Evolutionary conservation across 2,888 invertebrate genomes (phyloP).

Genomic region (Sphaerophoria taeniata): DNA sequence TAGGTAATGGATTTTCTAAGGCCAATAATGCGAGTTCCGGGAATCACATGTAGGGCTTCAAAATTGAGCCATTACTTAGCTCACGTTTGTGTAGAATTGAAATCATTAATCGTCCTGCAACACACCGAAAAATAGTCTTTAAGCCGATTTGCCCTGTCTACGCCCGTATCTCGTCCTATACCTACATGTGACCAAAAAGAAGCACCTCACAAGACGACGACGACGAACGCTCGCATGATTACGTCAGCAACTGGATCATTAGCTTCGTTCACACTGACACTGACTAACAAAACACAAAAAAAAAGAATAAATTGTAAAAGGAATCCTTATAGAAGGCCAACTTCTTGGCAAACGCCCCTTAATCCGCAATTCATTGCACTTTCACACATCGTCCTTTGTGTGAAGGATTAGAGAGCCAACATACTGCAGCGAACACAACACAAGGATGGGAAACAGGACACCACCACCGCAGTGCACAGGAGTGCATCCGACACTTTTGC

Average conservation of each 20-base stretch:
- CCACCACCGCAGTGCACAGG: slow-evolving; percentile 3
- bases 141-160: slow-evolving; percentile 71
- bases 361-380: slow-evolving; percentile 77
- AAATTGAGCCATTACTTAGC: slow-evolving; percentile 65
- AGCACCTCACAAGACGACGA: slow-evolving; percentile 63
- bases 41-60: slow-evolving; percentile 63
- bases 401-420: slow-evolving; percentile 60
- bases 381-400: slow-evolving; percentile 76
- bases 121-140: slow-evolving; percentile 49
- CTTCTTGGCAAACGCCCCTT: slow-evolving; percentile 73
- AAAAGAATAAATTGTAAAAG: slow-evolving; percentile 47
- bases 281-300: slow-evolving; percentile 31
- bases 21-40: slow-evolving; percentile 28
- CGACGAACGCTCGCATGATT: slow-evolving; percentile 54
- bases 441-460: slow-evolving; percentile 59
- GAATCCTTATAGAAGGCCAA: slow-evolving; percentile 66
- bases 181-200: slow-evolving; percentile 3
- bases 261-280: slow-evolving; percentile 38
- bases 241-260: slow-evolving; percentile 71
- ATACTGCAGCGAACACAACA: not conserved
- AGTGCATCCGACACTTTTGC: slow-evolving; percentile 70
- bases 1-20: slow-evolving; percentile 43
- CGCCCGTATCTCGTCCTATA: slow-evolving; percentile 41
- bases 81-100: slow-evolving; percentile 30
- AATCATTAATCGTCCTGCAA: slow-evolving; percentile 61